These are phyloP conservation scores for Australoheros scitulus DNA, from an alignment of 2,113 vertebrate genomes.

Conservation along the genomic window DNA sequence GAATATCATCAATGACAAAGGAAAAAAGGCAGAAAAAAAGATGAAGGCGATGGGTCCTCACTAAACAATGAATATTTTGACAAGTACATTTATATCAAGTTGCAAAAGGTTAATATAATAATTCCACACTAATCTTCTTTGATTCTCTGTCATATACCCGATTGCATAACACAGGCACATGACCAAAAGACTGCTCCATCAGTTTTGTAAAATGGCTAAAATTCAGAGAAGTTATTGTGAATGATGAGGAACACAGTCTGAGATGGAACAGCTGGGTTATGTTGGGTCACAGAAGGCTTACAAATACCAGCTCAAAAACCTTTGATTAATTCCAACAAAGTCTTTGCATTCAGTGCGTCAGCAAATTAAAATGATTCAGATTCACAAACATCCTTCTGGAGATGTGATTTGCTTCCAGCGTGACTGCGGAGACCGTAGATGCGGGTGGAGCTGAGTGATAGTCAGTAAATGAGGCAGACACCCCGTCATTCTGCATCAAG, in stretches of 20 bases:
- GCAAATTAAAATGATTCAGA: constrained; percentile 2
- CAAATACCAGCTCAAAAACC: background rate
- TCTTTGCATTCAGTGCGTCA: background rate
- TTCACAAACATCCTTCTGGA: constrained; percentile 22
- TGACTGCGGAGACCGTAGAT: constrained; percentile 20
- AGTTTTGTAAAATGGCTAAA: constrained; percentile 18
- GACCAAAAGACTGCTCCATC: background rate
- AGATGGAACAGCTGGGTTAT: background rate
- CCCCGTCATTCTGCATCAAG: constrained; percentile 37
- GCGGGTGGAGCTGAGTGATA: constrained; percentile 17
- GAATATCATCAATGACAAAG: background rate
- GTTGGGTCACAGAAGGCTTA: constrained; percentile 2
- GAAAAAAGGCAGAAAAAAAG: background rate
- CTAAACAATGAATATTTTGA: background rate
- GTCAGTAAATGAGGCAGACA: constrained; percentile 57
- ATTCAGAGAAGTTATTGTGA: constrained; percentile 18
- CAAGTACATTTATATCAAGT: background rate
- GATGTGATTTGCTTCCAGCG: constrained; percentile 40
- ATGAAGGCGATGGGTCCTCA: background rate
- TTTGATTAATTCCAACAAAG: constrained; percentile 4
- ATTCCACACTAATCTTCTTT: constrained; percentile 5
- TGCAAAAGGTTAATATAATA: background rate
- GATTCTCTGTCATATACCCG: background rate
- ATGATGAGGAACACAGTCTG: background rate
- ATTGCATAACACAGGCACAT: background rate